phyloP scores from a whole-genome alignment of 2,113 vertebrate species.

The Lates calcarifer region DNA sequence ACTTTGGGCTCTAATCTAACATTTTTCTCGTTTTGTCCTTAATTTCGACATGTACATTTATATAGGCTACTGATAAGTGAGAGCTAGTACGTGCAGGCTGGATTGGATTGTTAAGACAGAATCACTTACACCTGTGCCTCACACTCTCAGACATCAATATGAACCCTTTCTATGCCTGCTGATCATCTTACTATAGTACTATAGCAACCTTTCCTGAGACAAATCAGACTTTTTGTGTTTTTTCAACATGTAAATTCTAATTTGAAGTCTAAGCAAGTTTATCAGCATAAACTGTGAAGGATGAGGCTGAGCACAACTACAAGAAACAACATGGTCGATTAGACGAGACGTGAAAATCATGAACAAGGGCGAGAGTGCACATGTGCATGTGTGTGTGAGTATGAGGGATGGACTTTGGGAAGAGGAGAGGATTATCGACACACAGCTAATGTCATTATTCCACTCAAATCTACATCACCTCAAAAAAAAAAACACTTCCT shows the following conservation, averaged over 20 bases:
- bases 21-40: slow-evolving; percentile 18
- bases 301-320: slow-evolving; percentile 19
- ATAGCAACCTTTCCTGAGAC: slow-evolving; percentile 30
- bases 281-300: slow-evolving; percentile 49
- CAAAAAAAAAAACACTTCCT: slow-evolving; percentile 14
- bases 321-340: slow-evolving; percentile 20
- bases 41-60: slow-evolving; percentile 37
- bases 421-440: slow-evolving; percentile 67
- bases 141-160: neutral
- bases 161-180: neutral
- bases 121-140: neutral
- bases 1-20: slow-evolving; percentile 44
- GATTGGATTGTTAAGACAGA: neutral
- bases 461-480: slow-evolving; percentile 64
- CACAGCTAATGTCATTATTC: slow-evolving; percentile 73
- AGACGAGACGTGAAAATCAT: slow-evolving; percentile 22
- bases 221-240: slow-evolving; percentile 37
- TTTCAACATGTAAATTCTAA: slow-evolving; percentile 38
- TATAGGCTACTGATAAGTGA: slow-evolving; percentile 19
- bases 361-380: too few relatives aligned
- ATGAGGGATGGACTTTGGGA: slow-evolving; percentile 13
- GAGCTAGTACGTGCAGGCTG: slow-evolving; percentile 7
- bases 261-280: slow-evolving; percentile 22
- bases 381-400: neutral
- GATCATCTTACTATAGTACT: too few relatives aligned